Percentiles rank a stretch among this genome's conserved stretches.
Evolutionary conservation across 2,113 vertebrate species (phyloP).

Genomic region (Pantherophis guttatus): DNA sequence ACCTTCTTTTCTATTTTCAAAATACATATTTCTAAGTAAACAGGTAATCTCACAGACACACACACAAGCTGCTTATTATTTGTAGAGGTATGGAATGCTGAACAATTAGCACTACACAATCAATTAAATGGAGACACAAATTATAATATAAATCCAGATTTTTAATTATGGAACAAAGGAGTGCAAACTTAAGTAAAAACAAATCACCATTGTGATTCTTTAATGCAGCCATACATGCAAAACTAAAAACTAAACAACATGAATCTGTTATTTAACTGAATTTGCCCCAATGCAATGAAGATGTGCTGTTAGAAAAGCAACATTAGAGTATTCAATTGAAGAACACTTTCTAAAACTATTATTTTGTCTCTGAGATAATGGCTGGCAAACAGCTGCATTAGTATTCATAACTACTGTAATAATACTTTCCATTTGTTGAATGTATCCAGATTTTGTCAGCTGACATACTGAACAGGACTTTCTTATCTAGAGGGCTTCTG

Average conservation of each 20-base stretch:
- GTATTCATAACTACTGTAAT: not conserved
- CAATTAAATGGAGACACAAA: not conserved
- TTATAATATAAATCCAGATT: not conserved
- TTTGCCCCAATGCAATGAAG: not conserved
- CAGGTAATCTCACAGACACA: not conserved
- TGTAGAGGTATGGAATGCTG: not conserved
- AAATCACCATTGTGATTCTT: not conserved
- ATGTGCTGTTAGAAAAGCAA: constrained; percentile 10
- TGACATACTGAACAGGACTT: constrained; percentile 14
- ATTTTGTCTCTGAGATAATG: constrained; percentile 22
- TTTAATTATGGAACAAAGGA: not conserved
- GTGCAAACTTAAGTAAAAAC: not conserved
- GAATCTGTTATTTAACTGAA: not conserved
- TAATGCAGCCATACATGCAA: not conserved
- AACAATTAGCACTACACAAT: not conserved
- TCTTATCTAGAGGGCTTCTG: constrained; percentile 13
- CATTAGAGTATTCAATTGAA: constrained; percentile 20
- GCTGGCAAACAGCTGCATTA: constrained; percentile 14
- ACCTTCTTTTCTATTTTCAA: not conserved
- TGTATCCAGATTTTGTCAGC: constrained; percentile 9
- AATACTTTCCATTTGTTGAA: not conserved
- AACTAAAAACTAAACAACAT: not conserved
- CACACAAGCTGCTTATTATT: not conserved
- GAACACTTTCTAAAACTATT: constrained; percentile 17
- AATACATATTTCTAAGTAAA: not conserved